A percentile compares a stretch with the other conserved stretches of the same genome.
Conservation (phyloP, 2,888 invertebrate genomes). For the Parnassius glacialis region DNA sequence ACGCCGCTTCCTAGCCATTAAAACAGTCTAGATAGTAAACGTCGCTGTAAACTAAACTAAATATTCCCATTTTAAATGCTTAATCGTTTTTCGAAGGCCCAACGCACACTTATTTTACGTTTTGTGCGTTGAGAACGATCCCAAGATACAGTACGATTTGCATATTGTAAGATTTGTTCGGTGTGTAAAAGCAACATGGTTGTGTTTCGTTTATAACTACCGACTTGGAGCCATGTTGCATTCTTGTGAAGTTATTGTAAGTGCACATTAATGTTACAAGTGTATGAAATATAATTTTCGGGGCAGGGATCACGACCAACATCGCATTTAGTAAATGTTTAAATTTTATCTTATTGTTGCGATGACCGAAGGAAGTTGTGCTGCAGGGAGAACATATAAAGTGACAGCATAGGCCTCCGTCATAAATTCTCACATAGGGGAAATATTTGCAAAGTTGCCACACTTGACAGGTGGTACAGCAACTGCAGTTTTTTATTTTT, state of each 20-base stretch:
- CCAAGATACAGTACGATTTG: conserved; percentile 28
- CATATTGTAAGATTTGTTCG: conserved; percentile 23
- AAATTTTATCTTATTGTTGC: neutral
- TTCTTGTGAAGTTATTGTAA: conserved; percentile 9
- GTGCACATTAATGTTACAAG: conserved; percentile 2
- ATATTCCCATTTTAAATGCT: conserved; percentile 62
- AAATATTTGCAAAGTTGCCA: too few species aligned
- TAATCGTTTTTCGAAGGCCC: conserved; percentile 56
- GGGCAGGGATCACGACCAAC: neutral
- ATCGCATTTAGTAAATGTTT: conserved; percentile 2
- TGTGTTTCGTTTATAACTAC: neutral
- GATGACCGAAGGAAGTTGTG: too few species aligned
- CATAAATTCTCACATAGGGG: too few species aligned
- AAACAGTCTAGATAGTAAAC: conserved; percentile 71
- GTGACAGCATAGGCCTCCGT: too few species aligned
- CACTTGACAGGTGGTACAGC: too few species aligned
- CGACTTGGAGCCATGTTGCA: neutral
- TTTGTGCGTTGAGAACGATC: conserved; percentile 28
- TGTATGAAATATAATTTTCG: conserved; percentile 3
- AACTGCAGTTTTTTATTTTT: too few species aligned
- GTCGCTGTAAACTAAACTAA: conserved; percentile 70
- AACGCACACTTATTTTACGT: conserved; percentile 39
- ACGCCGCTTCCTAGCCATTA: conserved; percentile 71
- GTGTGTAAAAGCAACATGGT: conserved; percentile 1
- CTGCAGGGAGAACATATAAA: too few species aligned